A percentile compares a stretch with the other conserved stretches of the same genome.
These are phyloP conservation scores for Amphiura filiformis DNA, from an alignment of 35 echinoderm and acorn worm species.

Conservation along the genomic window DNA sequence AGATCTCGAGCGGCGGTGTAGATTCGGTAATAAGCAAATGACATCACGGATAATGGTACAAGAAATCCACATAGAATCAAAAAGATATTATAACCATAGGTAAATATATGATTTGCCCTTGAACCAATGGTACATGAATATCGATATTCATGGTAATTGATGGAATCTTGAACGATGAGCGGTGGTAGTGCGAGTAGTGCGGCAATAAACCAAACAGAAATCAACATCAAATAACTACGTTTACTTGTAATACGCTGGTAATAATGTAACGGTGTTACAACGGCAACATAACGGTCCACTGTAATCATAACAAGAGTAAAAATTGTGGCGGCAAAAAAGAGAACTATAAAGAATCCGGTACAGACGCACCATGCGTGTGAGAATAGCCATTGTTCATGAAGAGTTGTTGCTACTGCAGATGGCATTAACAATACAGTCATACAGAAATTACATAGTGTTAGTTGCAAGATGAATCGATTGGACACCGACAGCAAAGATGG, in stretches of 20 bases:
- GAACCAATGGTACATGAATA: constrained; percentile 57
- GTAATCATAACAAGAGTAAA: constrained; percentile 63
- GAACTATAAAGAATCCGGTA: constrained; percentile 45
- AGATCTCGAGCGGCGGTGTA: constrained; percentile 61
- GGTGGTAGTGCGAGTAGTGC: constrained; percentile 57
- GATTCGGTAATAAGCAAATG: constrained; percentile 61
- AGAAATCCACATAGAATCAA: constrained; percentile 61
- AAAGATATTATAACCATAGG: constrained; percentile 54
- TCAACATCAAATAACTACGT: constrained; percentile 15
- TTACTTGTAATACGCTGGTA: constrained; percentile 26
- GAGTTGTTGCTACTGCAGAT: constrained; percentile 25
- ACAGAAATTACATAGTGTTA: constrained; percentile 55
- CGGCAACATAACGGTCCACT: constrained; percentile 56
- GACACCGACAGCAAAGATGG: constrained; percentile 48
- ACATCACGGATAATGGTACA: constrained; percentile 48
- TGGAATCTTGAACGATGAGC: constrained; percentile 56
- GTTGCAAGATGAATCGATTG: constrained; percentile 58
- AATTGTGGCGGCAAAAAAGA: constrained; percentile 46
- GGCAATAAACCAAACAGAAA: constrained; percentile 42
- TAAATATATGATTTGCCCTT: not conserved
- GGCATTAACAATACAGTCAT: constrained; percentile 67
- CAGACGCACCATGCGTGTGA: constrained; percentile 26
- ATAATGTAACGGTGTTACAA: constrained; percentile 50
- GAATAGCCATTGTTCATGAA: constrained; percentile 34
- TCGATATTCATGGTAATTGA: constrained; percentile 49